Evolutionary conservation across 1,140 invertebrate genomes (phyloP).

Genomic region (Plutomurus gul): DNA sequence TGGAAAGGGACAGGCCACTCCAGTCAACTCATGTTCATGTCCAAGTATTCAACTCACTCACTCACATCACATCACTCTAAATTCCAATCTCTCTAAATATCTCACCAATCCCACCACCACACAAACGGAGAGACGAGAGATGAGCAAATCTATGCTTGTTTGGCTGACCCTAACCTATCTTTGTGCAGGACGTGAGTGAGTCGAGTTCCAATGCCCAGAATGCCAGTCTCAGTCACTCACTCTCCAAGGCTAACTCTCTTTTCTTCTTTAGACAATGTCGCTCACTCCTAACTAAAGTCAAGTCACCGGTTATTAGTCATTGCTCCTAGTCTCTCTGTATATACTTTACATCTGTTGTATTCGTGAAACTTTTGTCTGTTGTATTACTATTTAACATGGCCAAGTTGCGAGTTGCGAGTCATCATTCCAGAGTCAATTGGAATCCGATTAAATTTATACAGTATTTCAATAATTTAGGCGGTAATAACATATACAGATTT

Average conservation of each 20-base stretch:
- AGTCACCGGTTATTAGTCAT: background rate
- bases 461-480: too few relatives aligned
- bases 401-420: background rate
- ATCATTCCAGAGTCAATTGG: background rate
- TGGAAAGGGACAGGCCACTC: background rate
- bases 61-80: slow-evolving; percentile 19
- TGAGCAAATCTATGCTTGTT: background rate
- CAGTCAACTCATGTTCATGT: slow-evolving; percentile 16
- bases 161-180: slow-evolving; percentile 22
- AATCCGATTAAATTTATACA: too few relatives aligned
- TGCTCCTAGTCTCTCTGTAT: background rate
- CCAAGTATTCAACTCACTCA: background rate
- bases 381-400: background rate
- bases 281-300: too few relatives aligned
- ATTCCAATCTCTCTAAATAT: slow-evolving; percentile 15
- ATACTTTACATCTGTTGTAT: background rate
- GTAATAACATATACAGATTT: background rate
- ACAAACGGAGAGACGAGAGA: background rate
- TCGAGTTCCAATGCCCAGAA: background rate
- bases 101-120: background rate
- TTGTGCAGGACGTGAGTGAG: background rate
- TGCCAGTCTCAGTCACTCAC: background rate
- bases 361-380: slow-evolving; percentile 10
- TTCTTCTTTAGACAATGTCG: background rate
- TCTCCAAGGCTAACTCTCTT: background rate